Evolutionary conservation across 2,888 invertebrate species (phyloP).

Genomic region (Eilema sororculum): DNA sequence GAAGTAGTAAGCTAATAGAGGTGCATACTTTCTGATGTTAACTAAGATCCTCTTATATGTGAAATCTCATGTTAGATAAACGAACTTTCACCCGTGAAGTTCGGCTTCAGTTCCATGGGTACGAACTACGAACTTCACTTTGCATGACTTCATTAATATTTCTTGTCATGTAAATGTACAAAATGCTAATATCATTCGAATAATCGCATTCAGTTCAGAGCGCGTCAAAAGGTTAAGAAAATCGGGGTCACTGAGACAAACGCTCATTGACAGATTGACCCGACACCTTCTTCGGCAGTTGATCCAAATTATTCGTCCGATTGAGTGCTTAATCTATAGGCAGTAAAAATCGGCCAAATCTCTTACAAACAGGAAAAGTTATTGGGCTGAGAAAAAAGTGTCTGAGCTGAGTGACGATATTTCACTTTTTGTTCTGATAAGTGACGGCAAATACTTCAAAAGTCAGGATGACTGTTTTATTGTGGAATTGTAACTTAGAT

Average conservation of each 20-base stretch:
- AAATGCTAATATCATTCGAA: not conserved
- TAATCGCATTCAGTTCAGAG: not conserved
- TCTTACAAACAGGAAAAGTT: constrained; percentile 15
- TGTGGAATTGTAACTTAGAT: not conserved
- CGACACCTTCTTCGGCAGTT: constrained; percentile 9
- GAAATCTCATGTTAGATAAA: no score
- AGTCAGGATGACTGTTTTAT: not conserved
- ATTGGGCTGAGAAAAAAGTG: not conserved
- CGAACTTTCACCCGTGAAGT: no score
- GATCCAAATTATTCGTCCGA: constrained; percentile 14
- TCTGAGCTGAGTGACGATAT: not conserved
- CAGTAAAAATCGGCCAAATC: constrained; percentile 8
- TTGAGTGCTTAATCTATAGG: constrained; percentile 6
- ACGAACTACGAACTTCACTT: no score
- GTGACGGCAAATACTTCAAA: not conserved
- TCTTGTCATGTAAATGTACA: not conserved
- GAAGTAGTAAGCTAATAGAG: no score
- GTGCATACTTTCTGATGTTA: no score
- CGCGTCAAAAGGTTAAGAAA: not conserved
- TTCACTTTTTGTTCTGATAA: not conserved
- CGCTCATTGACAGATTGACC: constrained; percentile 12
- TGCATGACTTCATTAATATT: no score
- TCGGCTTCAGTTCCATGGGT: no score
- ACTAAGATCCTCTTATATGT: no score
- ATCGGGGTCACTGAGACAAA: constrained; percentile 12